Base-by-base conservation (phyloP, 2,888 invertebrate species). In the Ecliptopera silaceata region DNA sequence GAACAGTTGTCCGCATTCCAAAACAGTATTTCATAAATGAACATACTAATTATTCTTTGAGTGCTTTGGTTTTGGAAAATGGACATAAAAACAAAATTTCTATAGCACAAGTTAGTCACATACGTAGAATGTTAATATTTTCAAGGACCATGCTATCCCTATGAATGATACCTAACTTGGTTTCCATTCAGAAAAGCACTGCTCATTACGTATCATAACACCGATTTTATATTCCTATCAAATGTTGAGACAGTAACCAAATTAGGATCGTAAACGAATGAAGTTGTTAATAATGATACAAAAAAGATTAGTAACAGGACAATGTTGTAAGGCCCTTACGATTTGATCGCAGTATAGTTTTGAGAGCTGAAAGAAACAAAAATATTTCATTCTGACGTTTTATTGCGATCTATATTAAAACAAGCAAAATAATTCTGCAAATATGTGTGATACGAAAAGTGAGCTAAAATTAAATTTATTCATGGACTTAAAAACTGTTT, bases 271-370 rank as follows among this genome's bases (percentile, higher is more conserved):
- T 47, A 36, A 46, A 48, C 39, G 12, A 53, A 65, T 38, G 49
- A 69, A 44, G 46, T 74, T 75, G 38, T 47, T 50, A 59, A 29
- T 42, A 74, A 68, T 63, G 52, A 77, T 74, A 72, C 66, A 55
- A 61, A 42, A 56, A 59, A 69, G 55, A 69, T 76, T 69, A 76
- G 69, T 72, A 55, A 74, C 64, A 77, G 75, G 75, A 76, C 79
- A 80, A 80, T 75, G 72, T 64, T 65, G 58, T 68, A 66, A 77
- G 70, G 73, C 79, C 73, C 90, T 91, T 90, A 90, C 90, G 79
- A 87, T 89, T 86, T 86, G 84, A 73, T 81, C 77, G 90, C 79
- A 80, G 89, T 89, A 90, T 82, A 87, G 83, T 86, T 89, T 88
- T 80, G 88, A 77, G 77, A 90, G 89, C 91, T 91, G 91, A 85